Base-by-base conservation (phyloP, 2,797 vertebrate genomes). In the Catostomus latipinnis region DNA sequence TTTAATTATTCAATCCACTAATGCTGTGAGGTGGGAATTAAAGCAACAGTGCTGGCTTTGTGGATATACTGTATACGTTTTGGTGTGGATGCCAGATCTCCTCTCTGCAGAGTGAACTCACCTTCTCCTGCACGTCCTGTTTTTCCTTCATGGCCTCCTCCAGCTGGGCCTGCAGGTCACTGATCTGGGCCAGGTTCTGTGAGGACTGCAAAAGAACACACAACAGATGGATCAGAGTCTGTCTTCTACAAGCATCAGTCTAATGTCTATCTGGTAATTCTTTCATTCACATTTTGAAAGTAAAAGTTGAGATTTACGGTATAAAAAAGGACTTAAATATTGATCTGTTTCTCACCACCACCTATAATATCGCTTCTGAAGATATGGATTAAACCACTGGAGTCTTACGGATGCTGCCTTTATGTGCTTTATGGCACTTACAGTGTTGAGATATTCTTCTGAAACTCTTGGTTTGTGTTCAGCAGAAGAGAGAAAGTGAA, bases 91-190 rank as follows among this genome's bases (percentile, higher is more conserved):
- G 13, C 49, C 50, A 62, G 58, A 10, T 61, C 22, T 43, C 34
- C 12, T 14, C 13, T 8, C 61, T 13, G 6, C 58, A 61, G 58
- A 54, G 22, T 56, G 16, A 45, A 46, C 63, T 63, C 90, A 99
- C 98, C 97, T 96, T 98, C 87, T 99, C 98, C 86, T 98, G 97
- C 6, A 97, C 84, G 73, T 98, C 97, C 88, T 98, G 97, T 82
- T 97, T 98, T 89, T 98, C 97, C 88, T 97, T 99, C 84, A 90
- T 92, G 86, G 95, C 91, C 34, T 99, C 98, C 84, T 98, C 97
- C 81, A 99, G 92, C 88, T 99, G 97, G 8, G 93, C 91, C 74
- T 99, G 97, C 49, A 99, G 95, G 83, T 99, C 97, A 4, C 94
- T 98, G 93, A 98, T 98, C 93, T 99, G 97, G 0, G 96, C 96